Evolutionary conservation across 2,113 vertebrate species (phyloP).

Genomic region (Mirza zaza): DNA sequence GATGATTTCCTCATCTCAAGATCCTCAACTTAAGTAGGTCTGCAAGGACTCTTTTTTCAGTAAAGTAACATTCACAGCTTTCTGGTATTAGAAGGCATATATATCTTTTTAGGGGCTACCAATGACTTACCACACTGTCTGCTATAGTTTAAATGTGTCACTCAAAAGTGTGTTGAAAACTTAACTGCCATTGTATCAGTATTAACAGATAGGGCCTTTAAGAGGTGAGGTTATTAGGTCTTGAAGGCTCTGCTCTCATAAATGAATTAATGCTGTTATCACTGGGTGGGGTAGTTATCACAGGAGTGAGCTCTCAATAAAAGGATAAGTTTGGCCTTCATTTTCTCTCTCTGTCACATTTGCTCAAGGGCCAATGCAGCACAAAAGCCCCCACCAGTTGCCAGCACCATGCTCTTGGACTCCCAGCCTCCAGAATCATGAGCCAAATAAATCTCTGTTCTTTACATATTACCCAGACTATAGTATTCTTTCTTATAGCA

Average conservation of each 20-base stretch:
- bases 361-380: not conserved
- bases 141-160: too few relatives aligned
- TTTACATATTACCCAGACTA: not conserved
- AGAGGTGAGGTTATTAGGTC: too few relatives aligned
- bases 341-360: not conserved
- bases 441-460: not conserved
- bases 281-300: too few relatives aligned
- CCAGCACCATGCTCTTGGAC: not conserved
- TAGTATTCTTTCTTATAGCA: not conserved
- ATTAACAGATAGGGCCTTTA: too few relatives aligned
- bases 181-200: too few relatives aligned
- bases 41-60: not conserved
- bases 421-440: not conserved
- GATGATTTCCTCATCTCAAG: not conserved
- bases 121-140: not conserved
- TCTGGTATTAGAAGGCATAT: not conserved
- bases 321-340: not conserved
- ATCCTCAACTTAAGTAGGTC: not conserved
- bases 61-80: not conserved
- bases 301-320: too few relatives aligned
- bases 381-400: not conserved
- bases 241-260: too few relatives aligned
- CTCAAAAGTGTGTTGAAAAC: too few relatives aligned
- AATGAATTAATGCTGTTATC: too few relatives aligned
- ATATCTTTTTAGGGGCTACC: not conserved